Percentiles rank a stretch among this genome's conserved stretches.
phyloP scores from a whole-genome alignment of 2,113 vertebrate genomes.

The Parus major region DNA sequence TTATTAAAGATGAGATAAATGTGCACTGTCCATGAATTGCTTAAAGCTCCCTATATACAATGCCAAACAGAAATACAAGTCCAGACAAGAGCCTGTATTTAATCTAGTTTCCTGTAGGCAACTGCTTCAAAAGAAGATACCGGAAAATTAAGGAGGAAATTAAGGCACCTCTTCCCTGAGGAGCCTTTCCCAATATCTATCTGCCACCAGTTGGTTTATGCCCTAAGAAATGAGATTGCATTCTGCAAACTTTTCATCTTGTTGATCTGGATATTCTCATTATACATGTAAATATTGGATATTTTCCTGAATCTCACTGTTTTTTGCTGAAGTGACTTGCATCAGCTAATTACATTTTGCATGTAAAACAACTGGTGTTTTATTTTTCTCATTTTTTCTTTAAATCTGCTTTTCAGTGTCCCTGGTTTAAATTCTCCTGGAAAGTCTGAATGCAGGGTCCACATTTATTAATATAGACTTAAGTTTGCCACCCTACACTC shows the following conservation, averaged over 20 bases:
- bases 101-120: background rate
- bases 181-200: background rate
- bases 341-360: background rate
- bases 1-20: background rate
- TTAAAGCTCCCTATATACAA: background rate
- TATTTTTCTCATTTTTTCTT: background rate
- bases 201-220: background rate
- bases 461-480: background rate
- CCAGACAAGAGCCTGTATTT: background rate
- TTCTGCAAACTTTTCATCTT: background rate
- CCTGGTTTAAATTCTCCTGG: background rate
- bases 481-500: fast-evolving
- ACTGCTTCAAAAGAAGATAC: background rate
- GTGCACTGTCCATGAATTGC: background rate
- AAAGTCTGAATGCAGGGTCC: background rate
- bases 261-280: background rate
- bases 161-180: background rate
- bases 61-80: background rate
- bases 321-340: background rate
- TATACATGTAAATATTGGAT: background rate
- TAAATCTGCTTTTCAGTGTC: background rate
- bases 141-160: slow-evolving; percentile 6
- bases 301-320: background rate
- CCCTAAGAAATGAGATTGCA: background rate
- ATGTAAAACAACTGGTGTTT: background rate